Percentiles rank a stretch among this genome's conserved stretches.
Conservation (phyloP, 1,140 invertebrate species). For the Magallana ariakensis region DNA sequence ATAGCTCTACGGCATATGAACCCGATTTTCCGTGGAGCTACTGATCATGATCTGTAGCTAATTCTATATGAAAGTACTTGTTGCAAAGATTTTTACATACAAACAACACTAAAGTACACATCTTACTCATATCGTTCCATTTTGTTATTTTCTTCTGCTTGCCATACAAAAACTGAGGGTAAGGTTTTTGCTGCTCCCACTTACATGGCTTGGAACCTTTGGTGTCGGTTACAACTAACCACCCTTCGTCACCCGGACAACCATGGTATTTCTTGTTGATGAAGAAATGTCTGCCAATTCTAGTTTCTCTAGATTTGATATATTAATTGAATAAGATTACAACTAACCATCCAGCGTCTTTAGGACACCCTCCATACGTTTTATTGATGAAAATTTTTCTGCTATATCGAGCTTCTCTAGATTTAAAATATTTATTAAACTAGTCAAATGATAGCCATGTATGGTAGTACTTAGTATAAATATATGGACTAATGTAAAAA, state of each 20-base stretch:
- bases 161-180: neutral
- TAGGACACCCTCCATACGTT: no score
- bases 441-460: no score
- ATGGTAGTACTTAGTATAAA: no score
- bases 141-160: neutral
- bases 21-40: no score
- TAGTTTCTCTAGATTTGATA: neutral
- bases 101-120: neutral
- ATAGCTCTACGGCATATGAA: no score
- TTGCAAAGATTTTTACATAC: no score
- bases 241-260: neutral
- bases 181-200: neutral
- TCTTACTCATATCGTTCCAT: conserved; percentile 9
- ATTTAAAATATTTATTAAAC: no score
- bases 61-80: no score
- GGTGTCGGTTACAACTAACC: neutral
- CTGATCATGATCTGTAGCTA: no score
- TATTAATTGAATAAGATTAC: no score
- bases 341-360: no score
- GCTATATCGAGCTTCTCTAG: neutral
- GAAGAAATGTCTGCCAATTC: neutral
- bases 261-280: neutral
- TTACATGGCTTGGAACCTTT: neutral
- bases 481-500: no score
- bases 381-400: conserved; percentile 6